Conservation (phyloP, 2,888 invertebrate species). For the Acanthacorydalis orientalis region DNA sequence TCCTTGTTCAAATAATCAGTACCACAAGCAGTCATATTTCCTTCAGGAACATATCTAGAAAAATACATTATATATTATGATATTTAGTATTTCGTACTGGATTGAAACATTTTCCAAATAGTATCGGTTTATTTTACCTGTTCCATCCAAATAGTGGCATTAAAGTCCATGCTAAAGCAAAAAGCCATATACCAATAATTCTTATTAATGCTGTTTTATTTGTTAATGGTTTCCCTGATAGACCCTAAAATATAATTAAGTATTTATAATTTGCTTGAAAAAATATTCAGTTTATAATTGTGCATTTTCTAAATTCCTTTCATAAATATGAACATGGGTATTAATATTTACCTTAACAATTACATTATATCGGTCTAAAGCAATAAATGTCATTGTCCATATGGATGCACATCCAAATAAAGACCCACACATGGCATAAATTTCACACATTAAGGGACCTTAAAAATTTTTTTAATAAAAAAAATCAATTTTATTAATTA, state of each 20-base stretch:
- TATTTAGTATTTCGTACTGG: too few relatives aligned
- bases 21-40: constrained; percentile 86
- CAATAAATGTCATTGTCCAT: constrained; percentile 89
- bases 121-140: constrained; percentile 38
- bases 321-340: too few relatives aligned
- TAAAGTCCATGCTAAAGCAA: constrained; percentile 62
- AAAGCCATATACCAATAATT: constrained; percentile 63
- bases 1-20: constrained; percentile 70
- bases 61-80: constrained; percentile 1
- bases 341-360: constrained; percentile 47
- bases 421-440: constrained; percentile 77
- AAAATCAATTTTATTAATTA: too few relatives aligned
- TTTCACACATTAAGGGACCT: constrained; percentile 70
- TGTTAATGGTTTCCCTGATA: constrained; percentile 71
- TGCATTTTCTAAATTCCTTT: too few relatives aligned
- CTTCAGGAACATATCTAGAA: constrained; percentile 75
- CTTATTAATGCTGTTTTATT: constrained; percentile 62
- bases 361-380: constrained; percentile 84
- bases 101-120: too few relatives aligned
- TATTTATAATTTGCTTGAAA: too few relatives aligned
- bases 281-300: too few relatives aligned
- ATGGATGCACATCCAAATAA: constrained; percentile 81
- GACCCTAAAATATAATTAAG: constrained; percentile 27
- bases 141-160: constrained; percentile 81
- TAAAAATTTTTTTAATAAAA: background rate